Evolutionary conservation across 1,140 invertebrate genomes (phyloP), one percentile per base, ranked within the genome.

Genomic region (Bicyclus anynana): DNA sequence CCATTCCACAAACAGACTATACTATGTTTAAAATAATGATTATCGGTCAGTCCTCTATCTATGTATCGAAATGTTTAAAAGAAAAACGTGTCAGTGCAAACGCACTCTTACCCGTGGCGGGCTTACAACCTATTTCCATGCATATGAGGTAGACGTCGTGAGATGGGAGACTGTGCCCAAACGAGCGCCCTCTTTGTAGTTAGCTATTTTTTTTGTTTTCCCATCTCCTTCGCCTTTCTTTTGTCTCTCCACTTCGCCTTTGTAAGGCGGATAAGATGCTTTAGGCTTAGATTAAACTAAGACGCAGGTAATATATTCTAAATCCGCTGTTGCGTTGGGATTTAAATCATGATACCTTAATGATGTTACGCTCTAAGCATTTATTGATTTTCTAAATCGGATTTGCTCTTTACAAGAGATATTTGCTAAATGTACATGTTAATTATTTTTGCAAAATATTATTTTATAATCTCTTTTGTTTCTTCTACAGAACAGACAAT

Each of bases 41-140:
- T n/a, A n/a, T n/a, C n/a, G n/a, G n/a, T n/a, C n/a, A n/a, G n/a
- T n/a, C n/a, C n/a, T n/a, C n/a, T n/a, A 23, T 23, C n/a, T 5
- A 12, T 35, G 3, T 14, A 40, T 13, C 1, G 4, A 40, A 40
- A 40, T n/a, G n/a, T n/a, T n/a, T n/a, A n/a, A 2, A 40, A 7
- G 40, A 44, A 49, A 48, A 48, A 18, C 10, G 1, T 14, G 13
- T 14, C 44, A 59, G 37, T 59, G 29, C 67, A 53, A 44, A 59
- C 48, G 50, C 60, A 26, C 57, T 62, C 53, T 65, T 37, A 37
- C 10, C 12, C 65, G 35, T 37, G 48, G 53, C 46, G 50, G 48
- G 72, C 67, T 77, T 69, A 80, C 65, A 63, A 62, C 50, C 65
- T 59, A 74, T 74, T 74, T 72, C 71, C 74, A 72, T 74, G 72